Base-by-base conservation (phyloP, 2,888 invertebrate species). In the Rhagonycha lutea region DNA sequence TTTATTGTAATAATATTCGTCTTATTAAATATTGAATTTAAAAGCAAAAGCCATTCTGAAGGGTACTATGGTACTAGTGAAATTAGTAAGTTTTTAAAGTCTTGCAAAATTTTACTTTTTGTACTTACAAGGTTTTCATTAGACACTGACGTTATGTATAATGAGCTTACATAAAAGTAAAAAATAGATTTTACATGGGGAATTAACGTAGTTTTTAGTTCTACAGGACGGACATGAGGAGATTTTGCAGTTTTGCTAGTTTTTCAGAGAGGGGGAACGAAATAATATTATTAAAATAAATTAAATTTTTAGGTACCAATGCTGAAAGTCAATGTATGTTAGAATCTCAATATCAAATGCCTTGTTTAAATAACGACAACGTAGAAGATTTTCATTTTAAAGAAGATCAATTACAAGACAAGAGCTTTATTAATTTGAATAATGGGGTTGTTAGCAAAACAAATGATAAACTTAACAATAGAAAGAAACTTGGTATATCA, bases 371-470 rank as follows among this genome's bases (percentile, higher is more conserved):
- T 62, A 67, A 68, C 1, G 29, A 28, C 14, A 68, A 70, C 32
- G 23, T 67, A 9, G 29, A 68, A 12, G 47, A 70, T 14, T 32
- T 70, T 26, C 23, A 62, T 63, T 47, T 14, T 10, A 24, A 60
- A 18, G 63, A 70, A 28, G 62, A 24, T 61, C 9, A 24, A 65
- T 5, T 63, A 14, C 4, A 26, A n/a, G 69, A 73, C 63, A 60
- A 29, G 69, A 78, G 61, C 74, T 70, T 70, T n/a, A 12, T 69
- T 67, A 83, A 83, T 63, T 28, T 77, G 23, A 84, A 82, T 70
- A 87, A 86, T 76, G 86, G 86, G 18, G 82, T 81, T 28, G 79
- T 84, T 14, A 69, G 68, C 9, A 84, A 83, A 72, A 73, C 76
- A 29, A 83, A 80, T 60, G 29, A 74, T 24, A 75, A 75, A 24